Base-by-base conservation (phyloP, 2,888 invertebrate species). In the Andrena bicolor region DNA sequence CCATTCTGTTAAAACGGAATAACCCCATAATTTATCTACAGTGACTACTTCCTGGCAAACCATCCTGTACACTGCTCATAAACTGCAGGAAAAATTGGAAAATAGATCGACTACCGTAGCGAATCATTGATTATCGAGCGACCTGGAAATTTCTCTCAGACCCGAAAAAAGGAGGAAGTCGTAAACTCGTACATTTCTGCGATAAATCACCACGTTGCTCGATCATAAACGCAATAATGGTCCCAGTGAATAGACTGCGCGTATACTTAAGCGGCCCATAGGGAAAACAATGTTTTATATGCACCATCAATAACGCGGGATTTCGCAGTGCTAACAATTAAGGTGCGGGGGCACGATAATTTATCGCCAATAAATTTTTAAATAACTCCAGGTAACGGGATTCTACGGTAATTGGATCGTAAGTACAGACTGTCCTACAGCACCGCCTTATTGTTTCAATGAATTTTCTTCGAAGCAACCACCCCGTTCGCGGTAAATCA, bases 361-460 rank as follows among this genome's bases (percentile, higher is more conserved):
- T 80, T 78, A 76, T 83, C 35, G 71, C 23, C 68, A 49, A 80
- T 83, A 86, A 86, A 83, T 76, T 78, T 68, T 65, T 60, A 66
- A 32, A 23, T 53, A 64, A 58, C 64, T 56, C 60, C 10, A 28
- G 56, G 41, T 60, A 76, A 76, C 64, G 48, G 66, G 28, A 51
- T 28, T 70, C 8, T 23, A 32, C 8, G 51, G 49, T 68, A 73
- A 86, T 70, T 73, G 60, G 58, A 28, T 32, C 56, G 72, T 71
- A 63, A 58, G 74, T 69, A 58, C 49, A 30, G 53, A 4, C 35
- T 73, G 63, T 56, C 64, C 28, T 23, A 35, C 28, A 51, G 26
- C 48, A n/a, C n/a, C 51, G 71, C 75, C 70, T 76, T 68, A 65
- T 63, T 32, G 74, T 30, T 64, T 65, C 49, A 60, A 74, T 64